Base-by-base conservation (phyloP, 2,888 invertebrate genomes). In the Rhyacophila evoluta region DNA sequence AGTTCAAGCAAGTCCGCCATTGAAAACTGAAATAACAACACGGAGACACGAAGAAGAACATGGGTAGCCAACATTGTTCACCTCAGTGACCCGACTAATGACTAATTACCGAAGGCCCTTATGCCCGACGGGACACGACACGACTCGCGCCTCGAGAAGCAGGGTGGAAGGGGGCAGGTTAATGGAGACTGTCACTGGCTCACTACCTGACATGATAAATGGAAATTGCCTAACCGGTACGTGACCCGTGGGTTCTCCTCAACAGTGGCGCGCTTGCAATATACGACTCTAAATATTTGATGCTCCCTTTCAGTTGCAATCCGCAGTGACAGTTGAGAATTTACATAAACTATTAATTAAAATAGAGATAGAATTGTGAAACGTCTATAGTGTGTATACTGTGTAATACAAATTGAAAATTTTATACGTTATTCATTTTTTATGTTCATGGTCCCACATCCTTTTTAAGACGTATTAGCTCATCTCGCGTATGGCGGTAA, bases 51-150 rank as follows among this genome's bases (percentile, higher is more conserved):
- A 55, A 55, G 25, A 55, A 55, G 55, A 55, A 55, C 55, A 19
- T 19, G 55, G 25, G 55, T 19, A 55, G 55, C 55, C 15, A 55
- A 55, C 55, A 19, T 55, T 55, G 55, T 55, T 55, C 55, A 55
- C 55, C 55, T 55, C 55, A 55, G 15, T 55, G 55, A 55, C 55
- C 55, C 71, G 74, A 36, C 78, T 78, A 78, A 78, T 74, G 78
- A 74, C 78, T 78, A 78, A 78, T 78, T 78, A 78, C 78, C 55
- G 55, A 55, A 19, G 55, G 55, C 69, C 72, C 27, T 38, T 27
- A 72, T 72, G 37, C 33, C 29, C 27, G 39, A 28, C 15, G 74
- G 41, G 74, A 38, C 38, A 19, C 39, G 38, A 41, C 39, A 41
- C 41, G 39, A 36, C 27, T 27, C 37, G 72, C 39, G 72, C 33